phyloP scores from a whole-genome alignment of 2,888 invertebrate species.

The Hypselothyrea guttata region DNA sequence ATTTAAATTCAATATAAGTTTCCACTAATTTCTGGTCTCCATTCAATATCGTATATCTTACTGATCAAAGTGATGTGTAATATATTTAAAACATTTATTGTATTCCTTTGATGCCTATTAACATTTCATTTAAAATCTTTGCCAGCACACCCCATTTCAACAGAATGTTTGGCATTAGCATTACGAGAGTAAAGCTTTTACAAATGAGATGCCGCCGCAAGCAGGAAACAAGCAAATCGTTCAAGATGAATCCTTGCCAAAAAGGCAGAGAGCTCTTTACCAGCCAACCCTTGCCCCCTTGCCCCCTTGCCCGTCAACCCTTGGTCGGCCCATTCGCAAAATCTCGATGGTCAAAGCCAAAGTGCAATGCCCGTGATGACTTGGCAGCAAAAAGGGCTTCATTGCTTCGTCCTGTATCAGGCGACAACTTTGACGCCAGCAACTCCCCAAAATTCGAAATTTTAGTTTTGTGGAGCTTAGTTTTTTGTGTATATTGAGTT shows the following conservation, averaged over 20 bases:
- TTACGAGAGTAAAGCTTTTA: conserved; percentile 41
- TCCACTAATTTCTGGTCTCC: no score
- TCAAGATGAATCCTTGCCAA: conserved; percentile 56
- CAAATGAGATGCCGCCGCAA: conserved; percentile 57
- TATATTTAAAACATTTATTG: no score
- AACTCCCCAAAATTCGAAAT: conserved; percentile 8
- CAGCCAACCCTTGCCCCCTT: background rate
- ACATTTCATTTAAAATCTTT: no score
- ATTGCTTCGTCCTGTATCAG: conserved; percentile 21
- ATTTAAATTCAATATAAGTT: no score
- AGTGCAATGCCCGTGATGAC: conserved; percentile 74
- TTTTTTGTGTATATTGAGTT: conserved; percentile 57
- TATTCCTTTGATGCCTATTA: no score
- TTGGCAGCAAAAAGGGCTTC: conserved; percentile 56
- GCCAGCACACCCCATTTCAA: no score
- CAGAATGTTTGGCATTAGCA: background rate
- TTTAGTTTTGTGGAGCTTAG: conserved; percentile 29
- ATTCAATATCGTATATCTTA: no score
- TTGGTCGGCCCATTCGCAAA: conserved; percentile 14
- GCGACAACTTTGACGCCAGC: conserved; percentile 62
- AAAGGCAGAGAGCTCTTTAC: conserved; percentile 36
- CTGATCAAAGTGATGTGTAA: no score
- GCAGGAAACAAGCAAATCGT: conserved; percentile 65
- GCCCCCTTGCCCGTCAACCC: background rate
- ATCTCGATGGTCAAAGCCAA: conserved; percentile 72